Conservation (phyloP, 2,113 vertebrate genomes). For the Pogona vitticeps region DNA sequence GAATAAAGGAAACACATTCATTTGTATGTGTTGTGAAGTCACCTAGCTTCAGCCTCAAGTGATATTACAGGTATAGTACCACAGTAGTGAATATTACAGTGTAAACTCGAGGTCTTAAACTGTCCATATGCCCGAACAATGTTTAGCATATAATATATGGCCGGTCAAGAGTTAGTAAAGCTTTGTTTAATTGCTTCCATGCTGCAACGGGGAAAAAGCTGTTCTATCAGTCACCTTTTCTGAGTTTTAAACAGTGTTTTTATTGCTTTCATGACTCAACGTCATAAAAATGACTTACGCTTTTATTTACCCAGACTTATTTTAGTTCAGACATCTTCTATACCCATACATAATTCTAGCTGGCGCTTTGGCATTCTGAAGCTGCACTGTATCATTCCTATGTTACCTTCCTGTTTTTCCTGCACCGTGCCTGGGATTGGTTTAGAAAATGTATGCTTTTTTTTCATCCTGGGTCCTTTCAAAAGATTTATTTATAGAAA, state of each 20-base stretch:
- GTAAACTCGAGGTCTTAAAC: background rate
- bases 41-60: background rate
- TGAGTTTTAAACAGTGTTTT: constrained; percentile 40
- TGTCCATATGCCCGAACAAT: background rate
- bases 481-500: constrained; percentile 35
- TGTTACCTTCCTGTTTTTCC: constrained; percentile 12
- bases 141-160: background rate
- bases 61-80: background rate
- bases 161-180: constrained; percentile 2
- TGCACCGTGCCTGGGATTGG: background rate
- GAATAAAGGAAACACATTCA: background rate
- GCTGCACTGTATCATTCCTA: background rate
- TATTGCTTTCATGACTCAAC: constrained; percentile 31
- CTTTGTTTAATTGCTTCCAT: constrained; percentile 10
- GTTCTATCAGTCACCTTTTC: background rate
- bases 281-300: constrained; percentile 21
- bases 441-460: constrained; percentile 14
- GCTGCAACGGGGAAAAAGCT: constrained; percentile 17
- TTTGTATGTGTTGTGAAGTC: background rate
- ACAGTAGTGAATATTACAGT: background rate
- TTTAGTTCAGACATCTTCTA: constrained; percentile 30
- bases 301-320: constrained; percentile 25
- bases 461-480: constrained; percentile 7
- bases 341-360: constrained; percentile 8
- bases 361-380: background rate